Evolutionary conservation across 2,113 vertebrate genomes (phyloP).

Genomic region (Eublepharis macularius): DNA sequence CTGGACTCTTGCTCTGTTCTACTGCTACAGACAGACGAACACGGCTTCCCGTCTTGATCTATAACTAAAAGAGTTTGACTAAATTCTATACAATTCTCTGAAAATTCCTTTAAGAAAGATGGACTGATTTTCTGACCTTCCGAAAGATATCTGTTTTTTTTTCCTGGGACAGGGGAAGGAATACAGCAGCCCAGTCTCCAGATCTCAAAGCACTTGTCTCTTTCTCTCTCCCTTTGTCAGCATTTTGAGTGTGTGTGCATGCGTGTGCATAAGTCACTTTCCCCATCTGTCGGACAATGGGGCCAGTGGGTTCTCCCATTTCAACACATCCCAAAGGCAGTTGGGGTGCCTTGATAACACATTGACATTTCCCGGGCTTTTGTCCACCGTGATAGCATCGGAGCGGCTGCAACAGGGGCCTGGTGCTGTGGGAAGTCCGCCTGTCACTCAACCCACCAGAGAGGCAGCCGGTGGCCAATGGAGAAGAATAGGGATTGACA

Average conservation of each 20-base stretch:
- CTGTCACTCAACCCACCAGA: conserved; percentile 14
- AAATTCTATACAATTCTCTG: too few species aligned
- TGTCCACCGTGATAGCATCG: conserved; percentile 17
- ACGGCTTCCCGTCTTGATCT: too few species aligned
- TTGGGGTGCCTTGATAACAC: conserved; percentile 3
- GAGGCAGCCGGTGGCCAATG: background rate
- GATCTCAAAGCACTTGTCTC: background rate
- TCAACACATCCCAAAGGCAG: background rate
- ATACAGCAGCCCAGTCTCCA: background rate
- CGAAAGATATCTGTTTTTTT: too few species aligned
- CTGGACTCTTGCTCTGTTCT: too few species aligned
- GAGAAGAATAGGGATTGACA: conserved; percentile 19
- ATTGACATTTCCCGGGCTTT: conserved; percentile 34
- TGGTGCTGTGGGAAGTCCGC: background rate
- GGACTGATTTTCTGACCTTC: background rate
- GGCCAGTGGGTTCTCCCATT: background rate
- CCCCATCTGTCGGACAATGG: background rate
- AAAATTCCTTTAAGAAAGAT: too few species aligned
- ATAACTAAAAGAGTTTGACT: too few species aligned
- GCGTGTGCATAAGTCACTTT: background rate
- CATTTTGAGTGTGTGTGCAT: background rate
- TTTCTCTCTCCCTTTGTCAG: background rate
- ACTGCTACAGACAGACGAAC: too few species aligned
- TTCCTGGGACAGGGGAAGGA: background rate
- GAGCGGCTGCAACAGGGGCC: background rate